phyloP scores from a whole-genome alignment of 2,113 vertebrate species.

The Zootoca vivipara region DNA sequence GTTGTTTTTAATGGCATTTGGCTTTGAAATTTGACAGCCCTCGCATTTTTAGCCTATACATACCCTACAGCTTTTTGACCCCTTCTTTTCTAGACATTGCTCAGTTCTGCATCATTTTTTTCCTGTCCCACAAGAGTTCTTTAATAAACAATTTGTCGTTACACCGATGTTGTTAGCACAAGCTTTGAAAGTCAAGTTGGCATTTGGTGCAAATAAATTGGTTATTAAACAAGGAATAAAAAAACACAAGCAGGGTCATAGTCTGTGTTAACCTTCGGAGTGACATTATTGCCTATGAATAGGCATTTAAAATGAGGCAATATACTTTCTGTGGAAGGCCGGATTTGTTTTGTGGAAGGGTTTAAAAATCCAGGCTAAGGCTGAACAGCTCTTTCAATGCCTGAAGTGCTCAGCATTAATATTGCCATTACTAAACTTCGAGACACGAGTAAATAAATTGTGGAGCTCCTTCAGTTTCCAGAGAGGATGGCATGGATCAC shows the following conservation, averaged over 20 bases:
- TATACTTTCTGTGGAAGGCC: constrained; percentile 30
- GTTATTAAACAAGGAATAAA: constrained; percentile 13
- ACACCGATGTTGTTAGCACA: background rate
- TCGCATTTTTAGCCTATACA: background rate
- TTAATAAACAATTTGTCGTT: background rate
- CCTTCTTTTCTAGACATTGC: background rate
- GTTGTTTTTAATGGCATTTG: background rate
- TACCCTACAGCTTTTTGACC: background rate
- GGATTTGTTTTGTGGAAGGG: constrained; percentile 17
- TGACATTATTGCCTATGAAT: constrained; percentile 10
- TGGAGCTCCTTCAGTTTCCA: constrained; percentile 43
- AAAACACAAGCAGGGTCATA: background rate
- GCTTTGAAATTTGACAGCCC: background rate
- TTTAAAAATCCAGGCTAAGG: constrained; percentile 39
- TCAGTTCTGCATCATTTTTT: background rate
- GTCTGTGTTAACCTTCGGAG: background rate
- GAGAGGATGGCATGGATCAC: constrained; percentile 50
- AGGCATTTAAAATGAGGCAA: constrained; percentile 44
- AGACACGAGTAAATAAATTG: constrained; percentile 45
- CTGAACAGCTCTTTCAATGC: constrained; percentile 44
- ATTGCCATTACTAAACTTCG: constrained; percentile 42
- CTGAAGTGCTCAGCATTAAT: constrained; percentile 29
- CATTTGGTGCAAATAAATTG: constrained; percentile 24
- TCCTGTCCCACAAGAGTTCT: background rate
- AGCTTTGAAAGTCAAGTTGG: constrained; percentile 12